phyloP scores from a whole-genome alignment of 2,113 vertebrate species.

The Dasyurus viverrinus region DNA sequence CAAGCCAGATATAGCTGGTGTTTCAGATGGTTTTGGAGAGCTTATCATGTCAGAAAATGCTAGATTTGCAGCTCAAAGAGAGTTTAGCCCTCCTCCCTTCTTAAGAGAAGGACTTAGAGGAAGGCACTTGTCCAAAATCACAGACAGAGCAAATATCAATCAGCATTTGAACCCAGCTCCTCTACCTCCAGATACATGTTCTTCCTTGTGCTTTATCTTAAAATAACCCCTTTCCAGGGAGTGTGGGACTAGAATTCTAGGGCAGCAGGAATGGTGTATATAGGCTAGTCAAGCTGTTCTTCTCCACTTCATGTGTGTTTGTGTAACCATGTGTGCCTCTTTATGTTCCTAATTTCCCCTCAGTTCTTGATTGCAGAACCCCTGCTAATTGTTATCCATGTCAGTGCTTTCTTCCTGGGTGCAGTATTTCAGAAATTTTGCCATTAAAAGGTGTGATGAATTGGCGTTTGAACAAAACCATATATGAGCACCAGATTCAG shows the following conservation, averaged over 20 bases:
- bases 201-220: background rate
- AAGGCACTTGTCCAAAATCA: background rate
- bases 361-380: conserved; percentile 14
- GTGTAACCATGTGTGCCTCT: background rate
- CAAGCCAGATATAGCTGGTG: background rate
- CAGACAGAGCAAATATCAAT: background rate
- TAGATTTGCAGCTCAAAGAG: background rate
- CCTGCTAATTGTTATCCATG: background rate
- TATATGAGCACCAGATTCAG: background rate
- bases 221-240: background rate
- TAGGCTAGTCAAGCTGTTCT: background rate
- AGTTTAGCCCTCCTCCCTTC: background rate
- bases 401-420: background rate
- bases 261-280: background rate
- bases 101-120: background rate
- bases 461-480: background rate
- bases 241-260: background rate
- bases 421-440: conserved; percentile 22
- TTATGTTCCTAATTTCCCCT: background rate
- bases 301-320: background rate
- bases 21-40: background rate
- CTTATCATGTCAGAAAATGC: background rate
- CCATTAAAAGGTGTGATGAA: background rate
- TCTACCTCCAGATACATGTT: background rate
- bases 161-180: background rate